Conservation (phyloP, 2,888 invertebrate species). For the Scelioninae gen. 1 region DNA sequence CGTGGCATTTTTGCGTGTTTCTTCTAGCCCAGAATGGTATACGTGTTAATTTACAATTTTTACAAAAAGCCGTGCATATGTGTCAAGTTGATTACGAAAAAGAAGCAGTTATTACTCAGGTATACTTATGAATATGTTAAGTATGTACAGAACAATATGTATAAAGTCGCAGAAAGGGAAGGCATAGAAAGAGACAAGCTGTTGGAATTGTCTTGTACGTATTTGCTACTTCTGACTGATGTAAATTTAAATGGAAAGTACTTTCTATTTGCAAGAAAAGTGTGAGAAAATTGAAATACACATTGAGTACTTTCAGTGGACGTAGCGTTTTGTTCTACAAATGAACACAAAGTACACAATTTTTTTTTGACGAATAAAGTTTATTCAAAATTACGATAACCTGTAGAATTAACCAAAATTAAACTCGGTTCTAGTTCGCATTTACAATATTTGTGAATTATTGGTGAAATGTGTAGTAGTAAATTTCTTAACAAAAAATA, state of each 20-base stretch:
- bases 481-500: too few relatives aligned
- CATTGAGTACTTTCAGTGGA: slow-evolving; percentile 15
- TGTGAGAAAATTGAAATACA: slow-evolving; percentile 52
- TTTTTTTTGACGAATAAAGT: too few relatives aligned
- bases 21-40: neutral
- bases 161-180: too few relatives aligned
- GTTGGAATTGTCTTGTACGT: slow-evolving; percentile 42
- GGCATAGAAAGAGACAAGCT: neutral
- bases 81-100: slow-evolving; percentile 60
- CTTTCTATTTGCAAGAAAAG: slow-evolving; percentile 60
- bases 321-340: too few relatives aligned
- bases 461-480: too few relatives aligned
- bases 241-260: slow-evolving; percentile 63
- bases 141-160: slow-evolving; percentile 22
- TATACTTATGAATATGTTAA: slow-evolving; percentile 10
- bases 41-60: slow-evolving; percentile 30
- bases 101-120: slow-evolving; percentile 19
- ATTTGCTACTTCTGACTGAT: slow-evolving; percentile 40
- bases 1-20: neutral
- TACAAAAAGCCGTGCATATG: slow-evolving; percentile 25
- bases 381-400: too few relatives aligned
- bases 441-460: too few relatives aligned
- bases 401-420: too few relatives aligned
- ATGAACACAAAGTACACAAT: too few relatives aligned
- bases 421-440: too few relatives aligned